Base-by-base conservation (phyloP, 2,888 invertebrate species). In the Xanthorhoe spadicearia region DNA sequence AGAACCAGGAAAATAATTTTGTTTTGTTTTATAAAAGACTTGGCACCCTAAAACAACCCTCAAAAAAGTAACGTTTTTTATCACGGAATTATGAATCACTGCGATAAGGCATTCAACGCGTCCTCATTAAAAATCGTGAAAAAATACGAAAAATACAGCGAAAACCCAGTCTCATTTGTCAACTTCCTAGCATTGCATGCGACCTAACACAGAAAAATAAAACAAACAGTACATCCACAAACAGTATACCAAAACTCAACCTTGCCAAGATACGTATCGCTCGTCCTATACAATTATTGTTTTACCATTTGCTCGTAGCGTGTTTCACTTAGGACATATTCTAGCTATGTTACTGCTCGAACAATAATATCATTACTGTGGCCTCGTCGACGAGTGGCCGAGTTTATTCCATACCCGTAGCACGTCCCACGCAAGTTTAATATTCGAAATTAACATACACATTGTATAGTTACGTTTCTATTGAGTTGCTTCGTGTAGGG, bases 101-200 rank as follows among this genome's bases (percentile, higher is more conserved):
- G 79, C 80, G 84, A 88, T 88, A 87, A 86, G 83, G 82, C 79
- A 85, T 84, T 86, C 85, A 85, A 78, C 81, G 79, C 80, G 82
- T 72, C 81, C 85, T 87, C 86, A 86, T 88, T 87, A 88, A 84
- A 85, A 83, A 76, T 75, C 74, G 76, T 75, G 68, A 80, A 77
- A 78, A 77, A 74, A 69, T 61, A 69, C 61, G 76, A 79, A 79
- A 80, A 83, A 79, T 73, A 80, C 80, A 79, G 77, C 78, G 43
- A 50, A 81, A 79, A 83, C 78, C 83, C 82, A 75, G 81, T 82
- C 84, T 88, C 87, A 88, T 89, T 90, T 90, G 89, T 89, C 89
- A 90, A 88, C 83, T 84, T 83, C 78, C 80, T 79, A 75, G 76
- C 82, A 74, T 82, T 78, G 84, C 85, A 85, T 87, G 86, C 82